These are phyloP conservation scores for Solenopsis fugax DNA, from an alignment of 1,140 invertebrate genomes.

Conservation along the genomic window DNA sequence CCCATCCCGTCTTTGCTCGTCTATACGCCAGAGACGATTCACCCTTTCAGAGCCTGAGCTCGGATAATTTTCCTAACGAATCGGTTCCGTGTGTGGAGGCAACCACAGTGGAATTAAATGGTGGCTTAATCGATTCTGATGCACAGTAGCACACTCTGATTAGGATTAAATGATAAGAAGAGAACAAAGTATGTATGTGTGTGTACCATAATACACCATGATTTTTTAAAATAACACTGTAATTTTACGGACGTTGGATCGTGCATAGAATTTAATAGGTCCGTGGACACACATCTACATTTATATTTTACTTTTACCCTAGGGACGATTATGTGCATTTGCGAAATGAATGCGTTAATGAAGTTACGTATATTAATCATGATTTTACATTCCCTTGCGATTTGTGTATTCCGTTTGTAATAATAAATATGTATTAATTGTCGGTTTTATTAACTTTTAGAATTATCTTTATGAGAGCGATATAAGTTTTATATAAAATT, in stretches of 20 bases:
- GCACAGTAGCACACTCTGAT: slow-evolving; percentile 55
- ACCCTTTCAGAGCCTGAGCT: slow-evolving; percentile 77
- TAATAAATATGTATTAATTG: slow-evolving; percentile 24
- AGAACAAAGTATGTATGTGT: neutral
- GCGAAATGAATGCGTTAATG: slow-evolving; percentile 14
- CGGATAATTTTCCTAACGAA: slow-evolving; percentile 83
- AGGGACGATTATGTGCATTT: slow-evolving; percentile 2
- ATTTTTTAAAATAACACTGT: neutral
- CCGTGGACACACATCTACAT: slow-evolving; percentile 16
- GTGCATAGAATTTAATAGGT: slow-evolving; percentile 36
- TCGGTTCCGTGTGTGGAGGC: slow-evolving; percentile 65
- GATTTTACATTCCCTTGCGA: slow-evolving; percentile 40
- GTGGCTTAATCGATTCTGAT: slow-evolving; percentile 79
- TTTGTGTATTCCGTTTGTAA: slow-evolving; percentile 4
- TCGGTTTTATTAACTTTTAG: slow-evolving; percentile 4
- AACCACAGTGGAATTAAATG: slow-evolving; percentile 78
- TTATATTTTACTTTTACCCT: slow-evolving; percentile 48
- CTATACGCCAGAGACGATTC: slow-evolving; percentile 61
- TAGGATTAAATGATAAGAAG: neutral
- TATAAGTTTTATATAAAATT: neutral
- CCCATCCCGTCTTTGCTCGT: slow-evolving; percentile 38
- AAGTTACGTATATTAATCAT: slow-evolving; percentile 30
- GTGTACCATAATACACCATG: neutral
- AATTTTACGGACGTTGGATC: slow-evolving; percentile 23
- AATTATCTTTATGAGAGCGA: neutral